Evolutionary conservation across 2,888 invertebrate species (phyloP).

Genomic region (Drosophila birchii): DNA sequence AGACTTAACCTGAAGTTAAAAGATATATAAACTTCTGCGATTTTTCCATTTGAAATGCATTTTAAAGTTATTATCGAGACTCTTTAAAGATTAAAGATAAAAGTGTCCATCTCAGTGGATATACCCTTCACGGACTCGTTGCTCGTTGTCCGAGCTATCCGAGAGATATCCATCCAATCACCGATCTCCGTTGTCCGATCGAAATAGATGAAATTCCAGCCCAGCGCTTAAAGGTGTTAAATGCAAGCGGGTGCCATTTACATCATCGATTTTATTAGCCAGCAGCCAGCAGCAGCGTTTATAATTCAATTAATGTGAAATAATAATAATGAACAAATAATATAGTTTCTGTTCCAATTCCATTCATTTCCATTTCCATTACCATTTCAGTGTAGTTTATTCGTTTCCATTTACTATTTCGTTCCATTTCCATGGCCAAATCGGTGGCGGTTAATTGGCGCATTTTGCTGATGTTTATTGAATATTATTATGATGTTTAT

Average conservation of each 20-base stretch:
- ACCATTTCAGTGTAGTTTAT: not conserved
- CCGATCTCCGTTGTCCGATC: conserved; percentile 1
- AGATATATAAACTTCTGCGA: too few species aligned
- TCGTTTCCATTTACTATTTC: not conserved
- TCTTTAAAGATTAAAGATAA: not conserved
- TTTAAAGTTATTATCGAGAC: not conserved
- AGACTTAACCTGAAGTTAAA: too few species aligned
- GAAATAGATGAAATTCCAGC: conserved; percentile 77
- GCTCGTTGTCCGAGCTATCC: too few species aligned
- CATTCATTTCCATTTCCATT: too few species aligned
- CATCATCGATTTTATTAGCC: conserved; percentile 83
- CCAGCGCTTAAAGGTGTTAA: conserved; percentile 73
- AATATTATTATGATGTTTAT: conserved; percentile 78
- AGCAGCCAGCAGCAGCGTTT: conserved; percentile 49
- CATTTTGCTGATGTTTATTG: conserved; percentile 77
- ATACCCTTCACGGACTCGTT: not conserved
- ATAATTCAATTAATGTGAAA: conserved; percentile 76
- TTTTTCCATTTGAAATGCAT: too few species aligned
- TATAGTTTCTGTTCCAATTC: not conserved
- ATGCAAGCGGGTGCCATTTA: conserved; percentile 79
- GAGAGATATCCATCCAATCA: not conserved
- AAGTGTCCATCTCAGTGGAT: not conserved
- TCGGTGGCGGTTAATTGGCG: conserved; percentile 67
- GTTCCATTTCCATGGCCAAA: conserved; percentile 40
- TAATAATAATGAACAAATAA: conserved; percentile 24